Percentiles rank a stretch among this genome's conserved stretches.
phyloP scores from a whole-genome alignment of 2,888 invertebrate genomes.

The Drosophila falleni region DNA sequence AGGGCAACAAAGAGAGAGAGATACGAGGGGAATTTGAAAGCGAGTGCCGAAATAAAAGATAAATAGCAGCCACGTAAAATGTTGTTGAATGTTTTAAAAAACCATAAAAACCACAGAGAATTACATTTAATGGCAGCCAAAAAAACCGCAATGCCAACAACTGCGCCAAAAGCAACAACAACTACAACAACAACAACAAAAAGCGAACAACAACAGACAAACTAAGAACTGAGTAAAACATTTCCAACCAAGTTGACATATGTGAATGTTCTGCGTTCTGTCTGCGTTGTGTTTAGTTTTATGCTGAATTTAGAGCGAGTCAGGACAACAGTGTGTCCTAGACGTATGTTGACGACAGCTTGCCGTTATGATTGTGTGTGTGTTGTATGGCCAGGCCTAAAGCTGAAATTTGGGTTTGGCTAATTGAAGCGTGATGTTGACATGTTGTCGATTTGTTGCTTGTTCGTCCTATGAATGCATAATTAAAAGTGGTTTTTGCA shows the following conservation, averaged over 20 bases:
- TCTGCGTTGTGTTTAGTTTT: slow-evolving; percentile 41
- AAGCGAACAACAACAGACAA: slow-evolving; percentile 5
- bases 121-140: slow-evolving; percentile 76
- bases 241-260: slow-evolving; percentile 49
- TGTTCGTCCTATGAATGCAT: slow-evolving; percentile 69
- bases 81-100: slow-evolving; percentile 82
- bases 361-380: slow-evolving; percentile 19
- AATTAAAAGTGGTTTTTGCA: slow-evolving; percentile 52
- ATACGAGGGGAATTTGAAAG: slow-evolving; percentile 25
- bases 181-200: slow-evolving; percentile 19
- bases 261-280: slow-evolving; percentile 31
- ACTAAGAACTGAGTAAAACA: slow-evolving; percentile 30
- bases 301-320: slow-evolving; percentile 15
- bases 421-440: slow-evolving; percentile 74
- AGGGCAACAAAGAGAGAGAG: not conserved
- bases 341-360: slow-evolving; percentile 16
- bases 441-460: slow-evolving; percentile 71
- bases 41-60: slow-evolving; percentile 76
- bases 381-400: slow-evolving; percentile 24
- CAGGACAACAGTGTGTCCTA: slow-evolving; percentile 20
- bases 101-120: slow-evolving; percentile 82
- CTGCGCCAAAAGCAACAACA: slow-evolving; percentile 51
- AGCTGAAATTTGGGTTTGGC: slow-evolving; percentile 40
- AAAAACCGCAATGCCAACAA: slow-evolving; percentile 69
- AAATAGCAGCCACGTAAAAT: slow-evolving; percentile 82